Evolutionary conservation across 1,140 invertebrate species (phyloP).

Genomic region (Drosophila bifasciata): DNA sequence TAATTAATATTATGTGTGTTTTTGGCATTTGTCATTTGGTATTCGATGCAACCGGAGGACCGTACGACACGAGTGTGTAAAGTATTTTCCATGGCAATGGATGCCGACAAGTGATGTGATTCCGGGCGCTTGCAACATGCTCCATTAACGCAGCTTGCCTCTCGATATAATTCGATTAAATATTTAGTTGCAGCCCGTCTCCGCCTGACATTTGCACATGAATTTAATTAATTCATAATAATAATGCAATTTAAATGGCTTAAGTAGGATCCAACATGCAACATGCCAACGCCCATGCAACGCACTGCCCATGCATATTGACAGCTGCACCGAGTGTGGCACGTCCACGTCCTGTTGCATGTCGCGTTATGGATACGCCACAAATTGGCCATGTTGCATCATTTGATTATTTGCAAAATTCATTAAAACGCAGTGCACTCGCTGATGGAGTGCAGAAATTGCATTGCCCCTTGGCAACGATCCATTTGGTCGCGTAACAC

Average conservation of each 20-base stretch:
- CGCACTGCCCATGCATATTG: conserved; percentile 7
- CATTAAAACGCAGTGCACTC: conserved; percentile 40
- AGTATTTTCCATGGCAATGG: conserved; percentile 2
- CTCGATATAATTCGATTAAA: conserved; percentile 41
- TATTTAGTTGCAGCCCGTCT: conserved; percentile 24
- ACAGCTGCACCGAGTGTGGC: conserved; percentile 18
- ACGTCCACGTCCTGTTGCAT: neutral
- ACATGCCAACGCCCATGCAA: neutral
- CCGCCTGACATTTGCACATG: conserved; percentile 31
- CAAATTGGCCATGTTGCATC: conserved; percentile 50
- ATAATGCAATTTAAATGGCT: conserved; percentile 58
- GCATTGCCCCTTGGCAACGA: conserved; percentile 32
- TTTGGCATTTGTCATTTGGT: conserved; percentile 22
- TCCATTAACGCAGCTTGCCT: conserved; percentile 43
- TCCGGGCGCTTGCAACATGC: conserved; percentile 14
- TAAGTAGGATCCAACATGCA: conserved; percentile 10
- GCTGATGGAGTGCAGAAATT: conserved; percentile 45
- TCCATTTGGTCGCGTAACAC: conserved; percentile 22
- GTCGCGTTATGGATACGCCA: conserved; percentile 38
- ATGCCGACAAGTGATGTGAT: conserved; percentile 21
- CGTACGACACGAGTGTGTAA: conserved; percentile 17
- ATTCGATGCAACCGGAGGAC: conserved; percentile 14
- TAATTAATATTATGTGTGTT: conserved; percentile 37
- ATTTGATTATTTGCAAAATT: conserved; percentile 69
- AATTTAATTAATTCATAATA: conserved; percentile 58